Percentiles rank a stretch among this genome's conserved stretches.
These are phyloP conservation scores for Ophiodon elongatus DNA, from an alignment of 2,113 vertebrate genomes.

Conservation along the genomic window DNA sequence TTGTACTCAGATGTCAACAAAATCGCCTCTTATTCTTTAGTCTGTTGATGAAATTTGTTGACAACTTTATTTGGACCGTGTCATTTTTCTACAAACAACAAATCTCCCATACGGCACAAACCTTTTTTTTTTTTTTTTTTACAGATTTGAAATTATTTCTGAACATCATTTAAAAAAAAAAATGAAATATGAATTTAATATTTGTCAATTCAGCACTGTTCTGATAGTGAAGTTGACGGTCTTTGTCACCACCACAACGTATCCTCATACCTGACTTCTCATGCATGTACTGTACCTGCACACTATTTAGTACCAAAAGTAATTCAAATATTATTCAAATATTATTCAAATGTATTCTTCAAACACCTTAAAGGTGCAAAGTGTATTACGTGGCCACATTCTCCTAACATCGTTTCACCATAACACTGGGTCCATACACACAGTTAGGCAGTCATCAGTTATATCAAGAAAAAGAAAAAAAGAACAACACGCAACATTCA, in stretches of 20 bases:
- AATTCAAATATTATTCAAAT: slow-evolving; percentile 33
- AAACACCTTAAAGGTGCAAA: background rate
- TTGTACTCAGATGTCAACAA: background rate
- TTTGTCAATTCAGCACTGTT: slow-evolving; percentile 6
- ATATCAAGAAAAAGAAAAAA: background rate
- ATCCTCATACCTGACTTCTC: background rate
- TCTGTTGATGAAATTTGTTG: background rate
- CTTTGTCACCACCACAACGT: background rate
- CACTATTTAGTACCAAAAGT: background rate
- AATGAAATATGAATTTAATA: background rate
- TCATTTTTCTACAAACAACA: background rate
- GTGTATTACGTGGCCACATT: no score
- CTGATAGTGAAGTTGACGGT: slow-evolving; percentile 6
- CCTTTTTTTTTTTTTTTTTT: background rate
- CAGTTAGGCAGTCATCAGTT: background rate
- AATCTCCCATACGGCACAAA: background rate
- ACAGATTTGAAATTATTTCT: background rate
- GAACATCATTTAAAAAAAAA: background rate
- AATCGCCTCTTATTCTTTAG: background rate
- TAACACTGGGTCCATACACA: background rate
- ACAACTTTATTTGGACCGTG: background rate
- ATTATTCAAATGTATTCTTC: slow-evolving; percentile 5
- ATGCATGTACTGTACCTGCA: background rate
- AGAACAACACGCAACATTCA: background rate
- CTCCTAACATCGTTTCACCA: background rate